These are phyloP conservation scores for Parasteatoda lunata DNA, from an alignment of 2,888 invertebrate genomes.

Conservation along the genomic window DNA sequence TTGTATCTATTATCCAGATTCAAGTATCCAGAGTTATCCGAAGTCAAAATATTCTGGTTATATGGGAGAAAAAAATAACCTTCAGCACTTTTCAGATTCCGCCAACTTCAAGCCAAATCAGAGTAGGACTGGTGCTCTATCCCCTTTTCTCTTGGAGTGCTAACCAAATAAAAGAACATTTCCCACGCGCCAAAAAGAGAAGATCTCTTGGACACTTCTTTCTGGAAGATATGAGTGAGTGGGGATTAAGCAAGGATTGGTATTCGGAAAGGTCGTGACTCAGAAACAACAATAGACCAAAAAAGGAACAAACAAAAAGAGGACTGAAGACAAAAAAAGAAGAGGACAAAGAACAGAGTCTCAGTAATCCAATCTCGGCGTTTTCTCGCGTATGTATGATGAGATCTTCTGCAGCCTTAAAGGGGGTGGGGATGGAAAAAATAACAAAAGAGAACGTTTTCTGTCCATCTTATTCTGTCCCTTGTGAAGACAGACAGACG, in stretches of 20 bases:
- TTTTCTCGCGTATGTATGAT: constrained; percentile 54
- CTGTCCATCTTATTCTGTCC: constrained; percentile 20
- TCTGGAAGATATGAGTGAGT: constrained; percentile 49
- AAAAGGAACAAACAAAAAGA: not conserved
- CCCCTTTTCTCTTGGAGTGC: constrained; percentile 35
- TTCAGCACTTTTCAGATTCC: not conserved
- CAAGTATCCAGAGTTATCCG: not conserved
- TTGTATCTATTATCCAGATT: too few species aligned
- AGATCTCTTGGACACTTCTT: not conserved
- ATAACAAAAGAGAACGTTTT: not conserved
- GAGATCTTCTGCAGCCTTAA: constrained; percentile 44
- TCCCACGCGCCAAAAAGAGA: not conserved
- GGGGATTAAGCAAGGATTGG: constrained; percentile 56
- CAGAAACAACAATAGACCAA: constrained; percentile 45
- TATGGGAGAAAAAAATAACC: not conserved
- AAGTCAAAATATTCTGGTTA: not conserved
- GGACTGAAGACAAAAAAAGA: constrained; percentile 31
- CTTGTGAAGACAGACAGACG: constrained; percentile 8
- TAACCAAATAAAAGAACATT: constrained; percentile 48
- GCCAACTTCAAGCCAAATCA: not conserved
- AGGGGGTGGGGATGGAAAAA: not conserved
- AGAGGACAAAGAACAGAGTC: constrained; percentile 30
- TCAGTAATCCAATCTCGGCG: constrained; percentile 60
- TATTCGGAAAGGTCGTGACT: constrained; percentile 51
- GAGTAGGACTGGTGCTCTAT: not conserved